Evolutionary conservation across 2,797 vertebrate genomes (phyloP).

Genomic region (Phoeniculus purpureus): DNA sequence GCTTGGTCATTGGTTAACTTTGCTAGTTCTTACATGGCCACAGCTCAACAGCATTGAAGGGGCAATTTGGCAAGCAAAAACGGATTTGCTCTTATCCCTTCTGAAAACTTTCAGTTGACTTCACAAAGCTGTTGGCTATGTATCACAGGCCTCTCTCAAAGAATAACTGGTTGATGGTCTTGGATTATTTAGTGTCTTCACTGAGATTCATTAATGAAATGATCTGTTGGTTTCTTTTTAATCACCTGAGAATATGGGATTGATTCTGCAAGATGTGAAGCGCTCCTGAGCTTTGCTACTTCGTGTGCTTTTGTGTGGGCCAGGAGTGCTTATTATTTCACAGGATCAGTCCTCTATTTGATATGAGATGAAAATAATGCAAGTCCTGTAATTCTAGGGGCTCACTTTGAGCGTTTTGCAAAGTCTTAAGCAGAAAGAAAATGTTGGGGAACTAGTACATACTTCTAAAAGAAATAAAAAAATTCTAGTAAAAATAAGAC

Average conservation of each 20-base stretch:
- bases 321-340: not conserved
- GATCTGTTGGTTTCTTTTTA: slow-evolving; percentile 55
- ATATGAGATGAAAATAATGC: slow-evolving; percentile 59
- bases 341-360: not conserved
- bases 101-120: slow-evolving; percentile 47
- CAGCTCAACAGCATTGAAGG: slow-evolving; percentile 63
- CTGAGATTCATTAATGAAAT: slow-evolving; percentile 59
- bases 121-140: not conserved
- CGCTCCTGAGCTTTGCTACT: not conserved
- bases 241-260: slow-evolving; percentile 36
- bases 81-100: slow-evolving; percentile 33
- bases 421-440: slow-evolving; percentile 1
- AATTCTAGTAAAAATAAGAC: not conserved
- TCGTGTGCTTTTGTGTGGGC: not conserved
- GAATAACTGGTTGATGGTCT: slow-evolving; percentile 39
- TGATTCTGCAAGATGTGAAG: slow-evolving; percentile 14
- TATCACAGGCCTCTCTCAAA: slow-evolving; percentile 6
- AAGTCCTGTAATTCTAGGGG: slow-evolving; percentile 1
- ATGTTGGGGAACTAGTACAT: not conserved
- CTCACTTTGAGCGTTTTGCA: slow-evolving; percentile 42
- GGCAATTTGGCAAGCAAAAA: slow-evolving; percentile 45
- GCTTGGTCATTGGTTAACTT: slow-evolving; percentile 25
- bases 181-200: slow-evolving; percentile 52
- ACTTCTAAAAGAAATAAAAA: not conserved
- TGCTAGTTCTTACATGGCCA: slow-evolving; percentile 64